phyloP scores from a whole-genome alignment of 2,888 invertebrate species.

The Malachius bipustulatus region DNA sequence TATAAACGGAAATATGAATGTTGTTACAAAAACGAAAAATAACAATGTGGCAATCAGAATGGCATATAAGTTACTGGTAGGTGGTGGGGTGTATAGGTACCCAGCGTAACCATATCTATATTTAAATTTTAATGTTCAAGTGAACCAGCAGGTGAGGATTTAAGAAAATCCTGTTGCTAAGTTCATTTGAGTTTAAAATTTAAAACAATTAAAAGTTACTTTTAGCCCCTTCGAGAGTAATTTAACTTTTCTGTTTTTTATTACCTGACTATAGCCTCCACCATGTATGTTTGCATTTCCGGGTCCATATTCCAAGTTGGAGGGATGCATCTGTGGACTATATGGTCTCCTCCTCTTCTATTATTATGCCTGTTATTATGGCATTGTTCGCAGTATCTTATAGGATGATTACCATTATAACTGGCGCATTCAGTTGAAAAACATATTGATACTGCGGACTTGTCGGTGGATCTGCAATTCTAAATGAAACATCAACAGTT shows the following conservation, averaged over 20 bases:
- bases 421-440: constrained; percentile 95
- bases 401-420: constrained; percentile 92
- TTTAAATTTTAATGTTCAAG: too few species aligned
- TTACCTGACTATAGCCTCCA: constrained; percentile 87
- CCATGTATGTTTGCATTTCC: constrained; percentile 85
- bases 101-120: too few species aligned
- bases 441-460: constrained; percentile 89
- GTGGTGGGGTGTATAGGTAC: too few species aligned
- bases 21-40: too few species aligned
- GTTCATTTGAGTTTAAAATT: too few species aligned
- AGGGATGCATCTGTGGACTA: constrained; percentile 76
- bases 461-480: constrained; percentile 87
- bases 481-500: constrained; percentile 33
- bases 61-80: too few species aligned
- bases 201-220: too few species aligned
- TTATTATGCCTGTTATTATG: constrained; percentile 82
- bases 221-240: too few species aligned
- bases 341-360: constrained; percentile 77
- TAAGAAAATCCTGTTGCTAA: too few species aligned
- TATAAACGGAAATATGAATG: too few species aligned
- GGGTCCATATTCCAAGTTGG: constrained; percentile 82
- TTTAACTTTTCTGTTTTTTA: constrained; percentile 8
- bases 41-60: too few species aligned
- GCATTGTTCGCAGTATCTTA: constrained; percentile 83
- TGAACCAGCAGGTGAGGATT: too few species aligned